Percentiles rank a stretch among this genome's conserved stretches.
Evolutionary conservation across 2,888 invertebrate genomes (phyloP).

Genomic region (Tiphia femorata): DNA sequence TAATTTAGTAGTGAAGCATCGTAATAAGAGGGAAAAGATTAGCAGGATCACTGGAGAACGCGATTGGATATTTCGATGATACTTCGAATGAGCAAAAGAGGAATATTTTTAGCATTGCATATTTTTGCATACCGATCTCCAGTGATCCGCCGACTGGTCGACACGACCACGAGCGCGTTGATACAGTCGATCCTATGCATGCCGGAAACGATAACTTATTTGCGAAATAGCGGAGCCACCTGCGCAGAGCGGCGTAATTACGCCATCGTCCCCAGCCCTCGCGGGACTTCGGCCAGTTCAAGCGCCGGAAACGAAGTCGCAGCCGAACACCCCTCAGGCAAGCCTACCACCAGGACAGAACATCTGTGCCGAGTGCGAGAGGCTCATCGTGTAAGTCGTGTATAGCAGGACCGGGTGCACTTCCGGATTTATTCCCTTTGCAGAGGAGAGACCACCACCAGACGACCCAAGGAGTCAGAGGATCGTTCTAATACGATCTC

Average conservation of each 20-base stretch:
- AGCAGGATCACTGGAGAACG: too few species aligned
- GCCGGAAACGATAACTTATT: slow-evolving; percentile 48
- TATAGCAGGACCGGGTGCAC: slow-evolving; percentile 6
- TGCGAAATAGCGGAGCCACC: slow-evolving; percentile 65
- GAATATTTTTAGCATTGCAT: too few species aligned
- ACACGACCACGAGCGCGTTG: slow-evolving; percentile 4
- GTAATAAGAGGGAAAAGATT: background rate
- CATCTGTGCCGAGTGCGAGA: slow-evolving; percentile 97
- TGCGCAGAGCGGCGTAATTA: slow-evolving; percentile 68
- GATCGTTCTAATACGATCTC: background rate
- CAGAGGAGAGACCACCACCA: slow-evolving; percentile 27
- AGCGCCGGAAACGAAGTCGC: slow-evolving; percentile 76
- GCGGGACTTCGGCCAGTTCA: slow-evolving; percentile 79
- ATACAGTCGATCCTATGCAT: slow-evolving; percentile 23
- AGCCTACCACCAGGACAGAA: slow-evolving; percentile 90
- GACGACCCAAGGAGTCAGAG: slow-evolving; percentile 13
- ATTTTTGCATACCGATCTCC: slow-evolving; percentile 31
- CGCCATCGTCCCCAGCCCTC: slow-evolving; percentile 68
- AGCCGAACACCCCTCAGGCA: slow-evolving; percentile 70
- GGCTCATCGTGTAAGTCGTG: slow-evolving; percentile 98
- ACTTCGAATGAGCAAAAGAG: background rate
- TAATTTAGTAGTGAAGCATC: too few species aligned
- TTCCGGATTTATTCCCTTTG: slow-evolving; percentile 22
- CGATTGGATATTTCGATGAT: too few species aligned
- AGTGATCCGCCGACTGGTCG: slow-evolving; percentile 20